A percentile compares a stretch with the other conserved stretches of the same genome.
These are phyloP conservation scores for Trachymyrmex cornetzi DNA, from an alignment of 1,140 invertebrate species.

Conservation along the genomic window DNA sequence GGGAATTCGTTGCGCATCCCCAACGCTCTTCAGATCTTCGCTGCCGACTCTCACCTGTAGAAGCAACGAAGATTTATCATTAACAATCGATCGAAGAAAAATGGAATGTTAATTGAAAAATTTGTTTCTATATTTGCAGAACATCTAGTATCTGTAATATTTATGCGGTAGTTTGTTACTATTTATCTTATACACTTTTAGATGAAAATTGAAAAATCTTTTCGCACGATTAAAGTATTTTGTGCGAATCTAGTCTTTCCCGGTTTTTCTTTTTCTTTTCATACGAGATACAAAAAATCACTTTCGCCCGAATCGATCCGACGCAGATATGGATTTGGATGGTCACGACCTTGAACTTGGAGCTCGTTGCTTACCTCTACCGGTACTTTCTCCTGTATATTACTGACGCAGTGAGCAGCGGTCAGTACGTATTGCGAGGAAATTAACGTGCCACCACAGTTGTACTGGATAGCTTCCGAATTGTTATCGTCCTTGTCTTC, in stretches of 20 bases:
- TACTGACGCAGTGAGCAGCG: slow-evolving; percentile 93
- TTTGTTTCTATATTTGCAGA: background rate
- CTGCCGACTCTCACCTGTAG: slow-evolving; percentile 78
- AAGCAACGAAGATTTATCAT: background rate
- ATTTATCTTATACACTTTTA: background rate
- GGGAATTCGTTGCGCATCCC: slow-evolving; percentile 76
- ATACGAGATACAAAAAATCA: too few relatives aligned
- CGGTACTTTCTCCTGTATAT: slow-evolving; percentile 78
- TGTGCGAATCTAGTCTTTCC: background rate
- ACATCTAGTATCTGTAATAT: too few relatives aligned
- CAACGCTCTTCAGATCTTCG: slow-evolving; percentile 71
- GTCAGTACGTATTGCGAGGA: slow-evolving; percentile 92
- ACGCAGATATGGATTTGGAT: background rate
- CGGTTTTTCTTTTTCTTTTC: background rate
- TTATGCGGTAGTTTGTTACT: too few relatives aligned
- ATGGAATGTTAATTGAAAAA: background rate
- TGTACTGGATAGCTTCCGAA: slow-evolving; percentile 83
- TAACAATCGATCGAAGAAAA: background rate
- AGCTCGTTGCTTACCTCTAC: slow-evolving; percentile 74
- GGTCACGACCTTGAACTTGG: slow-evolving; percentile 33
- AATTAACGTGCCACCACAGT: slow-evolving; percentile 94
- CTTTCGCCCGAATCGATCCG: background rate
- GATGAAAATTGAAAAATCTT: background rate
- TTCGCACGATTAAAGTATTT: background rate
- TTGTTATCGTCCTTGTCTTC: background rate